Evolutionary conservation across 2,113 vertebrate species (phyloP).

Genomic region (Myanophis thanlyinensis): DNA sequence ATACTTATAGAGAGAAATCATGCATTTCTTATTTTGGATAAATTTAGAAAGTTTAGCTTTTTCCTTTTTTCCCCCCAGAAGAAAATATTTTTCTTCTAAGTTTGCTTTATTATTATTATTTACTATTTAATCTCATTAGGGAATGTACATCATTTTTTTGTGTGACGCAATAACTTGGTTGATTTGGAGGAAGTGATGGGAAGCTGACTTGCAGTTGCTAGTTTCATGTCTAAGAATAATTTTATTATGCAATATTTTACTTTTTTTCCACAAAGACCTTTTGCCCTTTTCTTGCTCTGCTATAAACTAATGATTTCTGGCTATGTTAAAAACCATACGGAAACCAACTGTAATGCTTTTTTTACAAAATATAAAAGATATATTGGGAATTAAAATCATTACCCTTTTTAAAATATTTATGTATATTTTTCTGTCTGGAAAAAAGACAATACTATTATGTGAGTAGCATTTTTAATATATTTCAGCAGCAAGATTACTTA

Average conservation of each 20-base stretch:
- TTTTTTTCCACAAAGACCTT: neutral
- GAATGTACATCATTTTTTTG: neutral
- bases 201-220: neutral
- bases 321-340: neutral
- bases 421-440: slow-evolving; percentile 26
- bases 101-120: neutral
- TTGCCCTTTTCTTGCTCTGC: neutral
- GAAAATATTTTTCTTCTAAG: neutral
- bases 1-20: neutral
- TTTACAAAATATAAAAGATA: neutral
- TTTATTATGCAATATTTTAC: neutral
- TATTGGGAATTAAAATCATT: neutral
- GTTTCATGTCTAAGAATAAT: neutral
- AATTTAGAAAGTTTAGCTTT: neutral
- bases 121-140: neutral
- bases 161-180: neutral
- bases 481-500: slow-evolving; percentile 35
- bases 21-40: neutral
- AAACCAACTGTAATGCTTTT: neutral
- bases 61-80: neutral
- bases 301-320: neutral
- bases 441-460: slow-evolving; percentile 55
- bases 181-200: neutral
- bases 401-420: neutral
- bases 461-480: slow-evolving; percentile 38